phyloP scores from a whole-genome alignment of 2,888 invertebrate species.

The Homarus gammarus region DNA sequence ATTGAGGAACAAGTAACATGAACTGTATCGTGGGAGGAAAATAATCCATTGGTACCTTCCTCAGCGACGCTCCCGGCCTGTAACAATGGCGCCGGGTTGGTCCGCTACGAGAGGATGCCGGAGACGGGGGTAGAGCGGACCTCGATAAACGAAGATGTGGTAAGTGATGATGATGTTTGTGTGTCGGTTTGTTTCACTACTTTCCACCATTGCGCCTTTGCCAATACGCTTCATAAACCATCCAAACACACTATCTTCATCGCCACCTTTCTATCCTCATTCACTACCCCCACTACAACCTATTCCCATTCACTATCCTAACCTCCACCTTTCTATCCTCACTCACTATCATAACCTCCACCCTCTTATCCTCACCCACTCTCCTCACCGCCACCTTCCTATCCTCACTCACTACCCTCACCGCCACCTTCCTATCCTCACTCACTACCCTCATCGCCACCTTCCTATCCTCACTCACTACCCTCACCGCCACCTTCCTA shows the following conservation, averaged over 20 bases:
- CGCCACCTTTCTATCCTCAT: too few species aligned
- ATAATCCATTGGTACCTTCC: neutral
- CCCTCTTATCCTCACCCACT: neutral
- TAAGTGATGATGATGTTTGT: too few species aligned
- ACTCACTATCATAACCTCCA: neutral
- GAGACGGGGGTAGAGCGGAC: conserved; percentile 42
- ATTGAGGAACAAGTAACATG: too few species aligned
- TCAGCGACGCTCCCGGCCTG: conserved; percentile 56
- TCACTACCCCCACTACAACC: too few species aligned
- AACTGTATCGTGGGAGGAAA: too few species aligned
- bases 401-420: neutral
- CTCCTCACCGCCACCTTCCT: neutral
- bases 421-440: too few species aligned
- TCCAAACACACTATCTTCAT: too few species aligned
- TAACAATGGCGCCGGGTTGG: conserved; percentile 42
- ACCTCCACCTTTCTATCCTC: too few species aligned
- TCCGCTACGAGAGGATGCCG: conserved; percentile 54
- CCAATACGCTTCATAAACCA: too few species aligned
- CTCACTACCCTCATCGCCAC: neutral
- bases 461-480: neutral
- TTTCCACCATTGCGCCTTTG: too few species aligned
- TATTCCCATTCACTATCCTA: too few species aligned
- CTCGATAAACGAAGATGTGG: conserved; percentile 38
- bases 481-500: neutral
- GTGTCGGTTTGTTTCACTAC: too few species aligned